Percentiles rank a stretch among this genome's conserved stretches.
phyloP scores from a whole-genome alignment of 2,113 vertebrate genomes.

The Beaufortia kweichowensis region DNA sequence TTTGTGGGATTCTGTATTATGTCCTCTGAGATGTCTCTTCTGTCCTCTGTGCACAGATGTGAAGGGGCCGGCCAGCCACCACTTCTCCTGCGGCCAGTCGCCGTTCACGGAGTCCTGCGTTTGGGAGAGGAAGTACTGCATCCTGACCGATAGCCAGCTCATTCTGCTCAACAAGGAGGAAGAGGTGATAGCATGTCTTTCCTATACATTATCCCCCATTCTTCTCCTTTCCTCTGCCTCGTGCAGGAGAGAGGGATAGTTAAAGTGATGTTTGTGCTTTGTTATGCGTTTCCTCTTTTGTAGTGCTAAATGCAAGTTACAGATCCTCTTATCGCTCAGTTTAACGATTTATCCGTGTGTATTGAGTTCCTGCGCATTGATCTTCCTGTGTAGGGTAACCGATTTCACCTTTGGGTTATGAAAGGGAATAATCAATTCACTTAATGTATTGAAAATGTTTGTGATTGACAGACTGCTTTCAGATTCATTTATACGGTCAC shows the following conservation, averaged over 20 bases:
- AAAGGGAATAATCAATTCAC: slow-evolving; percentile 25
- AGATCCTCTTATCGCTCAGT: not conserved
- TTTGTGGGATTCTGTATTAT: not conserved
- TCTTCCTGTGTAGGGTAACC: not conserved
- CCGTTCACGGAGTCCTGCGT: slow-evolving; percentile 80
- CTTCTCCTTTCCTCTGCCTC: slow-evolving; percentile 26
- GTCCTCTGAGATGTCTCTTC: slow-evolving; percentile 35
- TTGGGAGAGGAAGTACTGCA: slow-evolving; percentile 92
- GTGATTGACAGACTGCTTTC: slow-evolving; percentile 7
- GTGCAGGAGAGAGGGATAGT: not conserved
- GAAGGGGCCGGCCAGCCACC: slow-evolving; percentile 89
- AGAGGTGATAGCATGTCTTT: slow-evolving; percentile 76
- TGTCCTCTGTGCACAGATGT: slow-evolving; percentile 77
- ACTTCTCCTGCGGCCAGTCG: slow-evolving; percentile 91
- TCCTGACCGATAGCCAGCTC: slow-evolving; percentile 92
- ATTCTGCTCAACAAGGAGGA: slow-evolving; percentile 90
- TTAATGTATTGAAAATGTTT: not conserved
- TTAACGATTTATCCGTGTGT: not conserved
- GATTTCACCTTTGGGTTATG: slow-evolving; percentile 29
- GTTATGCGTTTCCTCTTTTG: slow-evolving; percentile 9
- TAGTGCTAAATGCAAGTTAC: not conserved
- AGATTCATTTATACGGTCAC: not conserved
- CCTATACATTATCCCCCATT: slow-evolving; percentile 4
- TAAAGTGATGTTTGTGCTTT: slow-evolving; percentile 18
- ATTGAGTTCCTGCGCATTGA: not conserved